These are phyloP conservation scores for Anastrepha ludens DNA, from an alignment of 1,140 invertebrate species.

Conservation along the genomic window DNA sequence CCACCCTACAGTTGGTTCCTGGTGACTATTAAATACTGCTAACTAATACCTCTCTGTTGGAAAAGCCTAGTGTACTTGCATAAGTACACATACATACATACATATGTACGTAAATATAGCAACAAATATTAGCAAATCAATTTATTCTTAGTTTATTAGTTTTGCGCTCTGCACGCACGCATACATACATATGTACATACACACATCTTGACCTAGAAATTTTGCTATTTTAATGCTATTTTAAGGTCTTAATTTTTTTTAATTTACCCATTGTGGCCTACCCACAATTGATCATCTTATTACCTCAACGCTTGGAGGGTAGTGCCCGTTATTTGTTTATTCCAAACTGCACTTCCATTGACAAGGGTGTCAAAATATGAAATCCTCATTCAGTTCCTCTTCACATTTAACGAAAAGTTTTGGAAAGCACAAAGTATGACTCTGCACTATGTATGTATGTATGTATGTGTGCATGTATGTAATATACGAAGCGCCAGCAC, in stretches of 20 bases:
- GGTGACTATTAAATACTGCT: too few relatives aligned
- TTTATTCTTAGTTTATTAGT: neutral
- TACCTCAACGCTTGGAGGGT: neutral
- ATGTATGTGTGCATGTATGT: too few relatives aligned
- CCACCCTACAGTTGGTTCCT: too few relatives aligned
- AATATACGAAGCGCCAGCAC: neutral
- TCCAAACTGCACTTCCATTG: constrained; percentile 45
- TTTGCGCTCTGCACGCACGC: too few relatives aligned
- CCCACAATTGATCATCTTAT: neutral
- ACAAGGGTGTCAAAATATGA: constrained; percentile 70
- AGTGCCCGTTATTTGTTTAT: constrained; percentile 28
- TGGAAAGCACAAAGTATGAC: neutral
- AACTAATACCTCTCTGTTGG: too few relatives aligned
- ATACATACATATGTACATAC: neutral
- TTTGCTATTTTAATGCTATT: too few relatives aligned
- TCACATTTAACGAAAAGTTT: neutral
- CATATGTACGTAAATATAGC: neutral
- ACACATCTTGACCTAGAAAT: too few relatives aligned
- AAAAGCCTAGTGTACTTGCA: too few relatives aligned
- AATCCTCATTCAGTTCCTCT: constrained; percentile 48
- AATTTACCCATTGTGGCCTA: neutral
- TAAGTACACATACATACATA: neutral
- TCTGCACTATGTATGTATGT: too few relatives aligned
- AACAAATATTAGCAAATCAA: neutral
- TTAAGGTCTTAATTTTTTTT: neutral